Evolutionary conservation across 2,113 vertebrate genomes (phyloP).

Genomic region (Cromileptes altivelis): DNA sequence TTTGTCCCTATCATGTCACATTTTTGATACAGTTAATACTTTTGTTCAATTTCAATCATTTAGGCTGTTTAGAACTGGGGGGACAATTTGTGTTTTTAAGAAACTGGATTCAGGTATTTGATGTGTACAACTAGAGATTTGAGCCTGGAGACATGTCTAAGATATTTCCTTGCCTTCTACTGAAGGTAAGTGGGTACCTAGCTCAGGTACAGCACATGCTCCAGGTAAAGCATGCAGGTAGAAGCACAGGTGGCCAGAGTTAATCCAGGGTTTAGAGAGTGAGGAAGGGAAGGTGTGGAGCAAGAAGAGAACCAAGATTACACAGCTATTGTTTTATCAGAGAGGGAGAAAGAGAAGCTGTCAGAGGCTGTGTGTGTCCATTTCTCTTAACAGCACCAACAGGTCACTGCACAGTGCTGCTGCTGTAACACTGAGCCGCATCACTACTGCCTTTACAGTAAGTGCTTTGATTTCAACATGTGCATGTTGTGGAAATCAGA

Average conservation of each 20-base stretch:
- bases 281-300: background rate
- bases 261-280: constrained; percentile 37
- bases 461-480: background rate
- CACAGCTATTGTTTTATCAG: background rate
- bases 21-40: too few species aligned
- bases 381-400: background rate
- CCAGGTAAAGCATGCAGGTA: background rate
- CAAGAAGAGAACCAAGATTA: constrained; percentile 16
- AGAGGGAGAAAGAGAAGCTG: background rate
- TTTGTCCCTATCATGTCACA: too few species aligned
- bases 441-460: background rate
- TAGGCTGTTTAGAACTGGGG: too few species aligned
- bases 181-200: too few species aligned
- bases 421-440: too few species aligned
- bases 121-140: background rate
- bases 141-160: background rate
- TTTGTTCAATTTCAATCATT: too few species aligned
- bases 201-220: too few species aligned
- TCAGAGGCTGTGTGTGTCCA: background rate
- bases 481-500: background rate
- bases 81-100: too few species aligned
- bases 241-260: background rate
- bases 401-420: constrained; percentile 26
- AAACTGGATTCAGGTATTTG: too few species aligned
- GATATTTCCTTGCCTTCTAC: too few species aligned